A percentile compares a stretch with the other conserved stretches of the same genome.
phyloP scores from a whole-genome alignment of 30 jellyfish, hydroid and myxozoan species.

The Turritopsis dohrnii region DNA sequence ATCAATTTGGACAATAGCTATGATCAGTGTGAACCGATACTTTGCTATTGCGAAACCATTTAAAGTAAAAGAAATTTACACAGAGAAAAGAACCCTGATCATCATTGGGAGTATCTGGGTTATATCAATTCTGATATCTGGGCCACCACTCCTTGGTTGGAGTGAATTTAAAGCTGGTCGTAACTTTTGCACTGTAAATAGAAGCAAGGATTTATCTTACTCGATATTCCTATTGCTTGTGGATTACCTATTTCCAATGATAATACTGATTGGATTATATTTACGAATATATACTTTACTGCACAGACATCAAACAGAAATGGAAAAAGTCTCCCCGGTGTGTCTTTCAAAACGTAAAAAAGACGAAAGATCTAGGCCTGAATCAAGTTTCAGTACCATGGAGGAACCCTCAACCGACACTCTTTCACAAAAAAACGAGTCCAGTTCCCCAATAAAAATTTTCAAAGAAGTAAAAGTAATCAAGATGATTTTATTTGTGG shows the following conservation, averaged over 20 bases:
- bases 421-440: background rate
- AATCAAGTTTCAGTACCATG: background rate
- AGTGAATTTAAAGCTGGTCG: slow-evolving; percentile 75
- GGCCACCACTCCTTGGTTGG: slow-evolving; percentile 92
- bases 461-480: slow-evolving; percentile 66
- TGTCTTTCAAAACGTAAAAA: background rate
- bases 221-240: slow-evolving; percentile 36
- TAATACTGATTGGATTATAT: slow-evolving; percentile 52
- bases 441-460: slow-evolving; percentile 8
- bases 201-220: slow-evolving; percentile 56
- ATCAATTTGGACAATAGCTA: slow-evolving; percentile 83
- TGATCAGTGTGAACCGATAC: slow-evolving; percentile 80
- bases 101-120: slow-evolving; percentile 68
- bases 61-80: slow-evolving; percentile 44
- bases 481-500: slow-evolving; percentile 76
- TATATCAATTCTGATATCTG: slow-evolving; percentile 34
- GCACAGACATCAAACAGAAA: slow-evolving; percentile 57
- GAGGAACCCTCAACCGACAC: background rate
- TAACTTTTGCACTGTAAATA: slow-evolving; percentile 86
- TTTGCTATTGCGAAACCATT: slow-evolving; percentile 76
- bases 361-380: background rate
- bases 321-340: slow-evolving; percentile 11
- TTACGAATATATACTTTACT: slow-evolving; percentile 50
- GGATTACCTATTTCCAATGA: slow-evolving; percentile 72
- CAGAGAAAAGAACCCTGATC: slow-evolving; percentile 32